Percentiles rank a stretch among this genome's conserved stretches.
Evolutionary conservation across 2,888 invertebrate species (phyloP).

Genomic region (Scaeva pyrastri): DNA sequence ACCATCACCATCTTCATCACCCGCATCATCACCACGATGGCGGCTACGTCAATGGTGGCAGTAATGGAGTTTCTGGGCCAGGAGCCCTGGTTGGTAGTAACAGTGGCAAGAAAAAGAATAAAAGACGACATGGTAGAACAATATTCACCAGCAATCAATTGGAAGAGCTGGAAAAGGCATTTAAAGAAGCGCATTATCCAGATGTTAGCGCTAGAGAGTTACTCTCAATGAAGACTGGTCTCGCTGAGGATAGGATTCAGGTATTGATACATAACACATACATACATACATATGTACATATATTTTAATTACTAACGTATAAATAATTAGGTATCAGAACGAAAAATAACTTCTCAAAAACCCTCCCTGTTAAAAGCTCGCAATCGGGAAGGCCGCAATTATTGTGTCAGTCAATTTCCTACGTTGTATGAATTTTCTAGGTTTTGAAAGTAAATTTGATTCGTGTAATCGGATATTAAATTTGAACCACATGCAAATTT

Average conservation of each 20-base stretch:
- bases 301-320: no score
- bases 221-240: slow-evolving; percentile 95
- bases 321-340: no score
- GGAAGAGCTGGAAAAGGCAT: slow-evolving; percentile 99
- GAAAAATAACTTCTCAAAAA: no score
- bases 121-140: slow-evolving; percentile 96
- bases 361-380: no score
- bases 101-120: slow-evolving; percentile 95
- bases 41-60: slow-evolving; percentile 76
- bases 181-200: slow-evolving; percentile 99
- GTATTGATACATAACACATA: slow-evolving; percentile 85
- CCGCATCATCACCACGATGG: slow-evolving; percentile 77
- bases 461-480: no score
- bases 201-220: slow-evolving; percentile 98
- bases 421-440: no score
- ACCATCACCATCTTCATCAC: slow-evolving; percentile 74
- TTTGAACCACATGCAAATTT: no score
- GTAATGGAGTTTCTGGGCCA: slow-evolving; percentile 64
- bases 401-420: no score
- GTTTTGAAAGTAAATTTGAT: no score
- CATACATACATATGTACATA: no score
- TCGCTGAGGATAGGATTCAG: slow-evolving; percentile 97
- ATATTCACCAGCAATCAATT: slow-evolving; percentile 99
- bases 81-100: slow-evolving; percentile 78
- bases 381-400: no score